phyloP scores from a whole-genome alignment of 2,797 vertebrate genomes.

The Tauraco hartlaubi region DNA sequence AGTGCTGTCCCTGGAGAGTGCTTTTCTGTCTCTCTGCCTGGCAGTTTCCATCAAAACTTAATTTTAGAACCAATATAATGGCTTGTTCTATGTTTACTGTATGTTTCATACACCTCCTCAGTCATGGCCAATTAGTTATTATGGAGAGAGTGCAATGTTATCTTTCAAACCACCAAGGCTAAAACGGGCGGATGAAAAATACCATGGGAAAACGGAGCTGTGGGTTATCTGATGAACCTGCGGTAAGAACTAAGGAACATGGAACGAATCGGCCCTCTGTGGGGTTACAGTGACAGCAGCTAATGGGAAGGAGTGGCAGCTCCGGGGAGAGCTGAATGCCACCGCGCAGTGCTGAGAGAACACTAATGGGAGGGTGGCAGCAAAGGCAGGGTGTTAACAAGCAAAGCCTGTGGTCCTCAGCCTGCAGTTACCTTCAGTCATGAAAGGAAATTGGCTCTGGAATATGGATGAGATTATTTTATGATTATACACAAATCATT shows the following conservation, averaged over 20 bases:
- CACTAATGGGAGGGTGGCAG: background rate
- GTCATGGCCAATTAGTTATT: slow-evolving; percentile 7
- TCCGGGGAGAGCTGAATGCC: background rate
- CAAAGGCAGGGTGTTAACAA: background rate
- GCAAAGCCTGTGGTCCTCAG: background rate
- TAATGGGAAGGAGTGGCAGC: background rate
- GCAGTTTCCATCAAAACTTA: slow-evolving; percentile 12
- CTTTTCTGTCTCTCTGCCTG: slow-evolving; percentile 6
- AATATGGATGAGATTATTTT: slow-evolving; percentile 33
- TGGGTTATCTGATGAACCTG: background rate
- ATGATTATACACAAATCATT: slow-evolving; percentile 7
- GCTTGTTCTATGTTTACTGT: slow-evolving; percentile 15
- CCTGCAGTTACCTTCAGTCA: background rate
- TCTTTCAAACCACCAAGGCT: background rate
- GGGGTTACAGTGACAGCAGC: background rate
- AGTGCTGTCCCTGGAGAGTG: slow-evolving; percentile 4
- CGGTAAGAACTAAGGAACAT: background rate
- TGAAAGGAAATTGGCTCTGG: background rate
- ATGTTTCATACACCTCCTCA: background rate
- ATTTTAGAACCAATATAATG: slow-evolving; percentile 26
- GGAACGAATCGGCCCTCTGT: rapidly evolving
- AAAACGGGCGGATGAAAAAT: background rate
- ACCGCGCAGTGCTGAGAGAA: rapidly evolving
- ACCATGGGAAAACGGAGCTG: background rate
- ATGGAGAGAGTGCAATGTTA: background rate